A percentile compares a stretch with the other conserved stretches of the same genome.
These are phyloP conservation scores for Mastomys natalensis DNA, from an alignment of 2,113 vertebrate genomes.

Conservation along the genomic window DNA sequence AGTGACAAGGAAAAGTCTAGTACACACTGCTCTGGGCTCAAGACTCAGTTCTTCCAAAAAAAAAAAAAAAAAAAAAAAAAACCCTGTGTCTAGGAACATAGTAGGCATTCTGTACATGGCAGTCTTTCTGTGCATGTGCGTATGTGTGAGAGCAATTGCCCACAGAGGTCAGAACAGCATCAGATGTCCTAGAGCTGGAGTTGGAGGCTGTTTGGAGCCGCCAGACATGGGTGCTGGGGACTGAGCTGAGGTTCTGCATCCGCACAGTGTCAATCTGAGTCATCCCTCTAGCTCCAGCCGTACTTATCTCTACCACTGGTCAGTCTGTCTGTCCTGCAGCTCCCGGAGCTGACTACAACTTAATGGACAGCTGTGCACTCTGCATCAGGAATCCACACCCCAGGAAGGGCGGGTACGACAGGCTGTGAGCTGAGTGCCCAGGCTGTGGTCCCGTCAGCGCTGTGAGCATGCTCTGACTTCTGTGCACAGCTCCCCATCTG, in stretches of 20 bases:
- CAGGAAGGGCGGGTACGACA: neutral
- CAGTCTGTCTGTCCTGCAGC: neutral
- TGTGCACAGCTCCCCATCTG: accelerated
- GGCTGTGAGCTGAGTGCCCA: neutral
- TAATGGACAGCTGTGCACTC: accelerated
- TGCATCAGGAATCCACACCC: neutral
- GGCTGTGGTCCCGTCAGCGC: neutral
- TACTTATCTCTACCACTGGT: too few relatives aligned
- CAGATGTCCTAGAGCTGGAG: neutral
- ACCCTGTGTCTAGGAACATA: neutral
- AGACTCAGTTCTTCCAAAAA: neutral
- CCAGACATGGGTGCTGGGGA: neutral
- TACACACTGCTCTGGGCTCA: accelerated
- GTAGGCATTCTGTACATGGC: neutral
- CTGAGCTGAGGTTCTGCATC: neutral
- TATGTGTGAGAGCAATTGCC: neutral
- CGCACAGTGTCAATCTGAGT: neutral
- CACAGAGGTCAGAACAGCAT: neutral
- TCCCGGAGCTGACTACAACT: accelerated
- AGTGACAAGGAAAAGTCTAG: neutral
- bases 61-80: too few relatives aligned
- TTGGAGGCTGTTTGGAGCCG: neutral
- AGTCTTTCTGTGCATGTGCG: neutral
- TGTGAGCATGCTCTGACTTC: neutral
- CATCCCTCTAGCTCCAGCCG: neutral